A percentile compares a stretch with the other conserved stretches of the same genome.
These are phyloP conservation scores for Argopecten irradians DNA, from an alignment of 1,140 invertebrate genomes.

Conservation along the genomic window DNA sequence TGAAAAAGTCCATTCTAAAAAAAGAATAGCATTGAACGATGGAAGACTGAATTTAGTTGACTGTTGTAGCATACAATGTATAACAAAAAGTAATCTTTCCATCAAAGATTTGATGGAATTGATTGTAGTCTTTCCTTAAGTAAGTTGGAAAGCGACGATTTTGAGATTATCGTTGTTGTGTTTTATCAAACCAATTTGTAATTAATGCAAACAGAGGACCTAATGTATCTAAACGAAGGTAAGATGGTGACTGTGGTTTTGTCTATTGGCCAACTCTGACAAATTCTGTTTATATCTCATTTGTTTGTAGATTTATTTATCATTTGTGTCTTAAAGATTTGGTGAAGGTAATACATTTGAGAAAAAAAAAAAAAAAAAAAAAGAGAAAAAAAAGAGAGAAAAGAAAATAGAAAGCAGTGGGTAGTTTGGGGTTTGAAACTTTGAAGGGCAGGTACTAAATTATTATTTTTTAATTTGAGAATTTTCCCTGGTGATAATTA, in stretches of 20 bases:
- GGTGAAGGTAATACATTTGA: neutral
- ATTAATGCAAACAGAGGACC: conserved; percentile 9
- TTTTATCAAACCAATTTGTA: neutral
- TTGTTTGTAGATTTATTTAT: neutral
- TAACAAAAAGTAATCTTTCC: neutral
- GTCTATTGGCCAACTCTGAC: neutral
- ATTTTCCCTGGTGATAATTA: neutral
- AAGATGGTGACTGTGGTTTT: conserved; percentile 14
- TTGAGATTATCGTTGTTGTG: neutral
- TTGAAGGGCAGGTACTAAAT: neutral
- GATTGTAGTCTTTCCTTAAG: neutral
- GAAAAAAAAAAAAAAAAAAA: too few species aligned
- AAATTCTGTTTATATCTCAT: neutral
- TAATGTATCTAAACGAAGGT: neutral
- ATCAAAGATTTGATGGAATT: neutral
- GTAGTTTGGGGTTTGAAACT: neutral
- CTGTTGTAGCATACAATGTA: neutral
- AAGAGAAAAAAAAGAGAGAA: too few species aligned
- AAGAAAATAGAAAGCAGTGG: too few species aligned
- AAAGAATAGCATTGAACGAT: neutral
- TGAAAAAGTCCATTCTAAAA: too few species aligned
- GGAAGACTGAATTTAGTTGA: neutral
- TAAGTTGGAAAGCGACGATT: neutral
- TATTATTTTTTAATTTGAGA: neutral
- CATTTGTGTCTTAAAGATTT: neutral